Evolutionary conservation across 2,113 vertebrate genomes (phyloP), one percentile per base, ranked within the genome.

Genomic region (Dunckerocampus dactyliophorus): DNA sequence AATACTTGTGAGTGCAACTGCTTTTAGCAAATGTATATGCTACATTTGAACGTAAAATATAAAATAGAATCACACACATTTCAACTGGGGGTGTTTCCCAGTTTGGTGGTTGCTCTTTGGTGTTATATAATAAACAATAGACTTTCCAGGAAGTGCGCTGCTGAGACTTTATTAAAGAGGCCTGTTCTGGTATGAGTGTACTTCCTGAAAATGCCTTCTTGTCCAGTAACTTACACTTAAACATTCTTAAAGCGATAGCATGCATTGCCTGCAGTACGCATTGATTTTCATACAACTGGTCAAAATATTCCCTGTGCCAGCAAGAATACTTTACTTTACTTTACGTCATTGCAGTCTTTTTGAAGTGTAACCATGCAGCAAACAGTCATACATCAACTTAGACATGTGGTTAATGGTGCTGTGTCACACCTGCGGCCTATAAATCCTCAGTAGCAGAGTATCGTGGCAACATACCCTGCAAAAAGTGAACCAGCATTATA

Each of bases 171-270:
- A 43, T 43, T 11, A 53, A 53, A 53, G 16, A 53, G 16, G 24
- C 24, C 53, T 75, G 63, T 65, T 80, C 9, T 76, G 59, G 55
- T 53, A 65, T 82, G 72, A 47, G 16, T 70, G 42, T 68, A 57
- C 61, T 84, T 87, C 80, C 77, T 82, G 80, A 72, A 87, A 85
- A 60, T n/a, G 47, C n/a, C 47, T 69, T 21, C 55, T 76, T 43
- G 22, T 6, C 1, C 13, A 19, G 2, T 7, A 6, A 21, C 24
- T 19, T 34, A 46, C 8, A 39, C 12, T 9, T 13, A 55, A 20
- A 47, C 11, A 15, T 14, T 14, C 28, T 21, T 50, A 31, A 54
- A 21, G 6, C 47, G 50, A 63, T 34, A 4, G 7, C 63, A 45
- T 54, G 14, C 3, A 19, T 66, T 68, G 69, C 47, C 62, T 69